phyloP scores from a whole-genome alignment of 2,888 invertebrate genomes.

The Odontomyia ornata region DNA sequence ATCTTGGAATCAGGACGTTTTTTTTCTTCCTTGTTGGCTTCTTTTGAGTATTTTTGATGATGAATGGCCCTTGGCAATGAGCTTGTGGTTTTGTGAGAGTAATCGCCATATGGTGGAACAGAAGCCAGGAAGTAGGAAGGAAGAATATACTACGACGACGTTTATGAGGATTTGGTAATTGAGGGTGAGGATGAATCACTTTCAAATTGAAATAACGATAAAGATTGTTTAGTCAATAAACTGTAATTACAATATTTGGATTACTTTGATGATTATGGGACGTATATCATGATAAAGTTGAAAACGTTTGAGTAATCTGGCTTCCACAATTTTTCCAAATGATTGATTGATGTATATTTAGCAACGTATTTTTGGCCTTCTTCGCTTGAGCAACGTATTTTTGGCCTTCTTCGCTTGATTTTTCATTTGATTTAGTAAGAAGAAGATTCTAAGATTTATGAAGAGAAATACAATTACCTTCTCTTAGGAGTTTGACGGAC shows the following conservation, averaged over 20 bases:
- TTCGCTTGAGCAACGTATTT: too few relatives aligned
- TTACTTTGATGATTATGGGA: slow-evolving; percentile 20
- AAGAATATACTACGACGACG: not conserved
- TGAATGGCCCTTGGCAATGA: slow-evolving; percentile 30
- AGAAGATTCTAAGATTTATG: too few relatives aligned
- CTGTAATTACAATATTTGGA: slow-evolving; percentile 32
- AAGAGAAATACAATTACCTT: too few relatives aligned
- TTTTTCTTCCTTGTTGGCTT: slow-evolving; percentile 10
- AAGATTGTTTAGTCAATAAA: slow-evolving; percentile 35
- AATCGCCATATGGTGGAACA: slow-evolving; percentile 15
- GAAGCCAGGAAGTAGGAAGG: not conserved
- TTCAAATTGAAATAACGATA: slow-evolving; percentile 31
- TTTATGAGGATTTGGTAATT: slow-evolving; percentile 28
- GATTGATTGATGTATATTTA: too few relatives aligned
- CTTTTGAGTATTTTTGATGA: slow-evolving; percentile 7
- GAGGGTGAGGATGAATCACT: slow-evolving; percentile 24
- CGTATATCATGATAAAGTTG: not conserved
- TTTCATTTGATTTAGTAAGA: too few relatives aligned
- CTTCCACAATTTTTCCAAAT: too few relatives aligned
- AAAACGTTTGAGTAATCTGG: too few relatives aligned
- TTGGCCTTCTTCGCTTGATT: too few relatives aligned
- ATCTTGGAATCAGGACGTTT: slow-evolving; percentile 16
- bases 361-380: too few relatives aligned
- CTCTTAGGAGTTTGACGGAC: too few relatives aligned
- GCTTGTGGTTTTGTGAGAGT: not conserved